Conservation (phyloP, 2,888 invertebrate species). For the Leucophora obtusa region DNA sequence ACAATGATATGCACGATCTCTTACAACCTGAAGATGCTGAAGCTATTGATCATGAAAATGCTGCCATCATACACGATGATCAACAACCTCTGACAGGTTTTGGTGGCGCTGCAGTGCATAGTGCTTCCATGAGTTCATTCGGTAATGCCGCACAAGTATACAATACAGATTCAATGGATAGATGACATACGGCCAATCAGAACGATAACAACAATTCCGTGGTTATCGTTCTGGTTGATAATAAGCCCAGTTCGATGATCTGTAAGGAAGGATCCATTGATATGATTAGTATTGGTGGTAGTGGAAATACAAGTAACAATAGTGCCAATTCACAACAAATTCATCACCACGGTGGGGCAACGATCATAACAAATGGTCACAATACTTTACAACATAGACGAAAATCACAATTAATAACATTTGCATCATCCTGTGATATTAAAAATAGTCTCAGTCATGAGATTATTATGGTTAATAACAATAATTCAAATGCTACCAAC, state of each 20-base stretch:
- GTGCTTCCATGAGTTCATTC: conserved; percentile 73
- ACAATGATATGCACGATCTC: conserved; percentile 67
- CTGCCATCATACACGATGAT: conserved; percentile 76
- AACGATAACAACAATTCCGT: conserved; percentile 77
- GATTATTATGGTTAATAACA: conserved; percentile 71
- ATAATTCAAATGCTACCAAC: conserved; percentile 38
- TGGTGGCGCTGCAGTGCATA: conserved; percentile 70
- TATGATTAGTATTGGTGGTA: conserved; percentile 68
- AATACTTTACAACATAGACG: conserved; percentile 75
- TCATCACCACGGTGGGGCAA: conserved; percentile 42
- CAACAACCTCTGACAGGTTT: conserved; percentile 76
- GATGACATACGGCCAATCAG: conserved; percentile 78
- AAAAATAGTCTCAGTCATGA: conserved; percentile 78
- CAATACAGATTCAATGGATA: conserved; percentile 69
- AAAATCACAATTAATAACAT: conserved; percentile 77
- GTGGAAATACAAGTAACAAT: conserved; percentile 63
- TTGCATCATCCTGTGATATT: conserved; percentile 77
- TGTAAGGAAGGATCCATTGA: conserved; percentile 75
- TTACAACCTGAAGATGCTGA: conserved; percentile 73
- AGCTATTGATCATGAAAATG: conserved; percentile 76
- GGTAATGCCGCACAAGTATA: conserved; percentile 67
- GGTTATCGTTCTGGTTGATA: conserved; percentile 78
- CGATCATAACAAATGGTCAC: conserved; percentile 69
- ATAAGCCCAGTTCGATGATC: conserved; percentile 78
- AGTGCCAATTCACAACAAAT: conserved; percentile 60